Evolutionary conservation across 2,888 invertebrate species (phyloP).

Genomic region (Trissolcus brochymenae): DNA sequence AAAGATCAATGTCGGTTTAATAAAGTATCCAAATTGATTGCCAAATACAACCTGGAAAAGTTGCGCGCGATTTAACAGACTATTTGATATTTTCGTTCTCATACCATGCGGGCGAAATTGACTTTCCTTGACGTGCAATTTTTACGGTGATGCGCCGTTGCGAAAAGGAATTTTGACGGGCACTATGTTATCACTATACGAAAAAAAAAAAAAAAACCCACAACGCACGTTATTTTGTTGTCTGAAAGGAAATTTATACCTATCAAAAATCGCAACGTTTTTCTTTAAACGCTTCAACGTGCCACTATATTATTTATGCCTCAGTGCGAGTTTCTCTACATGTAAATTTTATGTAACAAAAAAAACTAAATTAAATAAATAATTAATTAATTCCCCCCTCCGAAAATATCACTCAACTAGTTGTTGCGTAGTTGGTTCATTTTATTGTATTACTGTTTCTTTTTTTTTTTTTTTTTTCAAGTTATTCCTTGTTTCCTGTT

Average conservation of each 20-base stretch:
- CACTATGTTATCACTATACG: conserved; percentile 44
- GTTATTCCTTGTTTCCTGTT: not conserved
- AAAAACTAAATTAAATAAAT: too few relatives aligned
- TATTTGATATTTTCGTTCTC: conserved; percentile 39
- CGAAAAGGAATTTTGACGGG: conserved; percentile 32
- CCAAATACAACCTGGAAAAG: conserved; percentile 9
- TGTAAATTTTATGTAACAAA: too few relatives aligned
- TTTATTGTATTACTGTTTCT: too few relatives aligned
- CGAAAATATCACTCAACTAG: too few relatives aligned
- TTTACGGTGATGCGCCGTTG: conserved; percentile 39
- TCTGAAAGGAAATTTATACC: conserved; percentile 9
- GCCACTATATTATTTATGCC: conserved; percentile 29
- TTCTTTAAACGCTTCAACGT: conserved; percentile 27
- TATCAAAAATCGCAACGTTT: conserved; percentile 29
- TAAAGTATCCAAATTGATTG: conserved; percentile 9
- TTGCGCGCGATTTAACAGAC: conserved; percentile 34
- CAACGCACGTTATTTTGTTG: conserved; percentile 2
- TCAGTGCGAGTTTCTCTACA: too few relatives aligned
- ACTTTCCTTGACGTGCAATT: conserved; percentile 57
- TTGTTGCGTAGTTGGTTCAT: too few relatives aligned
- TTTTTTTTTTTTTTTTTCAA: not conserved
- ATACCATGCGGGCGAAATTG: conserved; percentile 20
- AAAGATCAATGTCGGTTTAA: conserved; percentile 8
- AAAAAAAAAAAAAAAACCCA: too few relatives aligned
- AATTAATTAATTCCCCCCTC: too few relatives aligned